Evolutionary conservation across 92 coral and sea anemone species (phyloP), one percentile per base, ranked within the genome.

Genomic region (Porites rus): DNA sequence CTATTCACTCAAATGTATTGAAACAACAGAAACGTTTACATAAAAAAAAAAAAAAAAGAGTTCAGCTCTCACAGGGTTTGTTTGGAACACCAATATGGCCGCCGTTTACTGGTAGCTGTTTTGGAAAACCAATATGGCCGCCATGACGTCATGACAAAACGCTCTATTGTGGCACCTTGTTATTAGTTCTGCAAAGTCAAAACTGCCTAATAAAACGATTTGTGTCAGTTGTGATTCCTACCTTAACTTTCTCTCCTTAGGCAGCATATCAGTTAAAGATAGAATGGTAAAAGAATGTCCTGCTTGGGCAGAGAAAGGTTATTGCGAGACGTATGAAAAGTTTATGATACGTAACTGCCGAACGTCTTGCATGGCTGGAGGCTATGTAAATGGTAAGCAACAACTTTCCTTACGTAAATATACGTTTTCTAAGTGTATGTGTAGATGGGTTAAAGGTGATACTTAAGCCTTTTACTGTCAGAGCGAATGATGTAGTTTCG

Each of bases 301-400:
- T 17, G 19, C 18, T 16, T 91, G 94, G 94, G 88, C 84, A 14
- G 8, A 14, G 13, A 68, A 86, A 20, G 92, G 94, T 4, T 89
- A 91, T 62, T 91, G 94, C 67, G 17, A 68, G 51, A 86, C 80
- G 7, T 79, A 91, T 50, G 61, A 75, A 12, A 77, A 18, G 38
- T 91, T 83, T 46, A 91, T 91, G 94, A 43, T 87, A 72, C 81
- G 77, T 25, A 84, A 76, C 63, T 91, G 94, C 62, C 70, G 76
- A 22, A 24, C 7, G 19, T 81, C 92, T 66, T 91, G 94, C 31
- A 25, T 60, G 77, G 66, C 91, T 7, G 88, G 94, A 19, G 94
- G 86, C 22, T 65, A 79, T 22, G 72, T 54, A 13, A 70, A 77
- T 22, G 67, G 88, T 83, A 46, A 65, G 87, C 67, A 5, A 67